phyloP scores from a whole-genome alignment of 2,888 invertebrate species.

The Mimas tiliae region DNA sequence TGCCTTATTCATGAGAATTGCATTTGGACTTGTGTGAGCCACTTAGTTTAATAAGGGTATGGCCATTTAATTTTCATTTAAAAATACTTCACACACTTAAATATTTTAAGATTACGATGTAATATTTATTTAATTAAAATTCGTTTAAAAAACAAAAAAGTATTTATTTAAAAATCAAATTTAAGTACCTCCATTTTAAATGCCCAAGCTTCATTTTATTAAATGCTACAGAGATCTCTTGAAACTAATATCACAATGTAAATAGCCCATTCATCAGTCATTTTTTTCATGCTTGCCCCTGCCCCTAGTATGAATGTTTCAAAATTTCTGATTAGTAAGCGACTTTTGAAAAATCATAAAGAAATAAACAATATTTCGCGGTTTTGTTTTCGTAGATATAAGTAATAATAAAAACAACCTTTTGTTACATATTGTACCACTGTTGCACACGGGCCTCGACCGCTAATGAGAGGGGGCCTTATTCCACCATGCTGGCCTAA shows the following conservation, averaged over 20 bases:
- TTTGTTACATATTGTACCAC: no score
- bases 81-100: constrained; percentile 41
- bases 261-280: no score
- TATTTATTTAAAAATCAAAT: background rate
- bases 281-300: no score
- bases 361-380: no score
- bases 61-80: constrained; percentile 36
- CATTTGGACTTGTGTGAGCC: constrained; percentile 47
- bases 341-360: no score
- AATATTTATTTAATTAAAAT: background rate
- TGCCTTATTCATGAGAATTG: constrained; percentile 45
- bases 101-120: constrained; percentile 28
- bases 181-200: background rate
- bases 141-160: background rate
- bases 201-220: background rate
- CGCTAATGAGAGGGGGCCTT: no score
- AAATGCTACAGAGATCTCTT: background rate
- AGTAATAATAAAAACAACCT: no score
- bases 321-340: no score
- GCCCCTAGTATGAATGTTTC: no score
- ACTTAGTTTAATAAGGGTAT: constrained; percentile 46
- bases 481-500: no score
- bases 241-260: background rate
- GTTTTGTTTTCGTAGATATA: no score
- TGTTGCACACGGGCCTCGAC: no score